A percentile compares a stretch with the other conserved stretches of the same genome.
These are phyloP conservation scores for Cotesia congregata DNA, from an alignment of 2,888 invertebrate species.

Conservation along the genomic window DNA sequence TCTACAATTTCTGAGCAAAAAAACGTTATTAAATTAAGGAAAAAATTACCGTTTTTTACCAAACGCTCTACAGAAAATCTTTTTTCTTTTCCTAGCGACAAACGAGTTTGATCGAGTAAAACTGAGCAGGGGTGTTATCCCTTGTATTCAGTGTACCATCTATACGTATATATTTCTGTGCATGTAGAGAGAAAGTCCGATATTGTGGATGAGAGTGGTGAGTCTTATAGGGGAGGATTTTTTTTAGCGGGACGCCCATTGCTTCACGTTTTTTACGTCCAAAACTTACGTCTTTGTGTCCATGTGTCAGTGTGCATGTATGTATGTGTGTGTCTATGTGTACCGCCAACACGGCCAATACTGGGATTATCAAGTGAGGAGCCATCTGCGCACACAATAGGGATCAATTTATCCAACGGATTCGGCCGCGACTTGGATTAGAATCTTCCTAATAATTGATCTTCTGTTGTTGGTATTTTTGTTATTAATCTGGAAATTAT, in stretches of 20 bases:
- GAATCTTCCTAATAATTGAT: constrained; percentile 37
- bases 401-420: constrained; percentile 47
- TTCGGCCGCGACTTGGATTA: constrained; percentile 36
- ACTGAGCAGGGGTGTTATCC: constrained; percentile 36
- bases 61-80: background rate
- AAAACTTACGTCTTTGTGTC: constrained; percentile 8
- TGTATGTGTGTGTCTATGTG: constrained; percentile 19
- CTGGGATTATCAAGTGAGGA: constrained; percentile 41
- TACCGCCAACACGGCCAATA: constrained; percentile 38
- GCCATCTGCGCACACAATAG: constrained; percentile 55
- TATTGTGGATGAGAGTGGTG: constrained; percentile 50
- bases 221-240: constrained; percentile 62
- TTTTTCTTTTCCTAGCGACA: constrained; percentile 36
- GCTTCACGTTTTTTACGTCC: constrained; percentile 33
- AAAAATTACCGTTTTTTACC: too few relatives aligned
- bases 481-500: background rate
- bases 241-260: constrained; percentile 58
- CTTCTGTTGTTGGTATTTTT: constrained; percentile 16
- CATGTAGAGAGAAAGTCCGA: constrained; percentile 15
- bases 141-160: constrained; percentile 13
- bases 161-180: background rate
- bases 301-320: constrained; percentile 22
- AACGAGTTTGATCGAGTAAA: constrained; percentile 28
- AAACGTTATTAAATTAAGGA: too few relatives aligned
- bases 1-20: too few relatives aligned